Percentiles rank a stretch among this genome's conserved stretches.
These are phyloP conservation scores for Meteorus sp. DNA, from an alignment of 1,140 invertebrate species.

Conservation along the genomic window DNA sequence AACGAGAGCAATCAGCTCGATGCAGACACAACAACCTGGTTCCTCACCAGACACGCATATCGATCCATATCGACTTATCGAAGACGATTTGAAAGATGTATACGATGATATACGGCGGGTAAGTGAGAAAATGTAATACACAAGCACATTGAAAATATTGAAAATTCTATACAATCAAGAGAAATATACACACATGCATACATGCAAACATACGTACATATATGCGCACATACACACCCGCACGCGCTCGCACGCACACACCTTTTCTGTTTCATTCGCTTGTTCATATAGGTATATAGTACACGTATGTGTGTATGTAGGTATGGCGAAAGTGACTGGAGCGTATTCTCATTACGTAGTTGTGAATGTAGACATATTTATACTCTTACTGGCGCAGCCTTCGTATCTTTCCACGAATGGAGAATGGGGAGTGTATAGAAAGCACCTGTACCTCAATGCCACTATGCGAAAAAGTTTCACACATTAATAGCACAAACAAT, in stretches of 20 bases:
- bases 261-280: too few relatives aligned
- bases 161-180: not conserved
- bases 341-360: conserved; percentile 38
- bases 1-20: conserved; percentile 62
- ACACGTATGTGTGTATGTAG: too few relatives aligned
- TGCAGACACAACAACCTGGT: conserved; percentile 71
- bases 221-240: too few relatives aligned
- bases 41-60: conserved; percentile 76
- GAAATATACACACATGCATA: not conserved
- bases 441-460: conserved; percentile 37
- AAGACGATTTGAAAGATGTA: conserved; percentile 81
- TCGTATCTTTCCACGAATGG: conserved; percentile 41
- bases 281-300: too few relatives aligned
- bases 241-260: too few relatives aligned
- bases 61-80: conserved; percentile 82
- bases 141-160: not conserved
- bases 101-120: conserved; percentile 82
- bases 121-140: conserved; percentile 37
- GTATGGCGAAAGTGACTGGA: conserved; percentile 1
- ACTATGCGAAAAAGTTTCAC: not conserved
- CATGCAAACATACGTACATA: too few relatives aligned
- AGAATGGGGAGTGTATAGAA: conserved; percentile 45
- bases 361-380: conserved; percentile 43
- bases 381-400: conserved; percentile 52
- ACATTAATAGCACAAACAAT: not conserved